These are phyloP conservation scores for Asbolus verrucosus DNA, from an alignment of 1,140 invertebrate genomes.

Conservation along the genomic window DNA sequence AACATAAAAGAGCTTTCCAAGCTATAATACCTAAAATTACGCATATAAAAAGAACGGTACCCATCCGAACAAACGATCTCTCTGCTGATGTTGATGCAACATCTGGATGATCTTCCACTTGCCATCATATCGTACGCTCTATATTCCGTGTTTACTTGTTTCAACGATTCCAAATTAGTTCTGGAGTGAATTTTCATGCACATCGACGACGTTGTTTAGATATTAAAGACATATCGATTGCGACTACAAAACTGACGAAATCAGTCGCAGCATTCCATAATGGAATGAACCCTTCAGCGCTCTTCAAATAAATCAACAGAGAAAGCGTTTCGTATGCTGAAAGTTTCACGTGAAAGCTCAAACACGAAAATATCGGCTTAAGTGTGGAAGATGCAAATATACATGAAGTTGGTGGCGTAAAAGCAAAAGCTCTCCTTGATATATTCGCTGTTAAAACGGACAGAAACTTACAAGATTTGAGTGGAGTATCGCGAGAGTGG, in stretches of 20 bases:
- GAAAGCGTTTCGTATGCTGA: conserved; percentile 44
- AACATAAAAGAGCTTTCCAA: conserved; percentile 21
- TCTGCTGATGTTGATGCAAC: conserved; percentile 6
- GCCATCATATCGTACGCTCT: not conserved
- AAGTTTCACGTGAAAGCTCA: conserved; percentile 45
- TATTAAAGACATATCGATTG: not conserved
- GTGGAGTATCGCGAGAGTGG: conserved; percentile 46
- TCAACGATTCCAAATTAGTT: too few relatives aligned
- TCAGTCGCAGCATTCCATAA: conserved; percentile 18
- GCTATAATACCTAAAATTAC: conserved; percentile 12
- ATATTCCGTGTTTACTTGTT: not conserved
- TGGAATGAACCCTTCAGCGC: conserved; percentile 29
- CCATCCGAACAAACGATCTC: conserved; percentile 22
- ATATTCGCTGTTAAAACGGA: conserved; percentile 57
- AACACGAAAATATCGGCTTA: conserved; percentile 49
- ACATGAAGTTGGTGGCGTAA: conserved; percentile 49
- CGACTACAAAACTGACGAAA: not conserved
- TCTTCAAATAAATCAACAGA: conserved; percentile 42
- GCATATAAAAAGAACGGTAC: conserved; percentile 12
- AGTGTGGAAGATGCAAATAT: conserved; percentile 49
- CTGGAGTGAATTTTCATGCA: too few relatives aligned
- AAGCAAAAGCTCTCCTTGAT: conserved; percentile 48
- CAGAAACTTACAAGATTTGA: conserved; percentile 65
- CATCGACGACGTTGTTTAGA: too few relatives aligned
- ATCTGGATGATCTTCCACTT: conserved; percentile 29